These are phyloP conservation scores for Fundulus diaphanus DNA, from an alignment of 2,797 vertebrate genomes.

Conservation along the genomic window DNA sequence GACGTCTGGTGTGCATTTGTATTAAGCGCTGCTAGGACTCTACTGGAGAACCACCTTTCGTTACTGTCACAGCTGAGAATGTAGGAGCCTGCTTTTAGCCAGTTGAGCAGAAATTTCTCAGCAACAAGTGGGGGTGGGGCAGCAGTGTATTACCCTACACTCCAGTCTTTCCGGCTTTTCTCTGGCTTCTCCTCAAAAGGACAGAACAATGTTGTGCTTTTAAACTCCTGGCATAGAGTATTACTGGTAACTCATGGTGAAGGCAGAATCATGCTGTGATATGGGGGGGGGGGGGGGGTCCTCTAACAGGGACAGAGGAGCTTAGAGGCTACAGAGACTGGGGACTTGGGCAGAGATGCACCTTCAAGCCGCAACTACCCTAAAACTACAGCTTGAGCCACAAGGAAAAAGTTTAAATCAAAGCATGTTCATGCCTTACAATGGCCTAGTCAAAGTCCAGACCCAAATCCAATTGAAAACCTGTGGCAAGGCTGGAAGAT, in stretches of 20 bases:
- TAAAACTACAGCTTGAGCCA: background rate
- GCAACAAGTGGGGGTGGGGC: background rate
- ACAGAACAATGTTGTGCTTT: background rate
- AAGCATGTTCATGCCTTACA: background rate
- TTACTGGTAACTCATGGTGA: background rate
- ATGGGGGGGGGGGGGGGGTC: background rate
- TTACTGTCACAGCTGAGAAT: background rate
- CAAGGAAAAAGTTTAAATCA: background rate
- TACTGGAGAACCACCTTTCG: background rate
- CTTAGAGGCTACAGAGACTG: background rate
- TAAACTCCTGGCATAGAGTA: background rate
- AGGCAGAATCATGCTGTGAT: background rate
- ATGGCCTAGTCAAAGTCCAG: background rate
- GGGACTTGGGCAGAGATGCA: background rate
- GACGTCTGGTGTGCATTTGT: no score
- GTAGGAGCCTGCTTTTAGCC: no score
- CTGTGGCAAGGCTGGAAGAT: background rate
- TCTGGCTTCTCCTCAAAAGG: no score
- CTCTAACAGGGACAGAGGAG: background rate
- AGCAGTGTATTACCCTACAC: background rate
- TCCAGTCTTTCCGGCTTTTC: background rate
- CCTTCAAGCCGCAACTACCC: background rate
- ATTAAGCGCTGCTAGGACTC: no score
- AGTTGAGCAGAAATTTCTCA: background rate
- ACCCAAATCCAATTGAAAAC: no score